Evolutionary conservation across 2,113 vertebrate genomes (phyloP).

Genomic region (Ciconia maguari): DNA sequence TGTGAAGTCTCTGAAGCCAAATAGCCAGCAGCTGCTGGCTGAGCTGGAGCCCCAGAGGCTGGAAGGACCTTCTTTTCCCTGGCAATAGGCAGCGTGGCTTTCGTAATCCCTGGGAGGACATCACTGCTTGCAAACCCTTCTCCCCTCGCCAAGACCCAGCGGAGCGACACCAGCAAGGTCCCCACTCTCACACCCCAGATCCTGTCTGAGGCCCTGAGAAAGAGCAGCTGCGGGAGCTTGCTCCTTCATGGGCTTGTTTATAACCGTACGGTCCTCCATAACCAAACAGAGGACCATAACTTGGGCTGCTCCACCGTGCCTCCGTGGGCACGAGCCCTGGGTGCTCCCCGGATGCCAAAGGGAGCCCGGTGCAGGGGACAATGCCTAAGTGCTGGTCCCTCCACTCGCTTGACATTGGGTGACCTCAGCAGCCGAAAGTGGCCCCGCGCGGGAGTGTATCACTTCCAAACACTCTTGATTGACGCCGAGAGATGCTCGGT

Average conservation of each 20-base stretch:
- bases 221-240: neutral
- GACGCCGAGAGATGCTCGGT: neutral
- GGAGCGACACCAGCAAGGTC: neutral
- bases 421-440: neutral
- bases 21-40: conserved; percentile 3
- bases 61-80: neutral
- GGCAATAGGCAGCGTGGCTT: neutral
- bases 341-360: neutral
- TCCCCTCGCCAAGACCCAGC: rapidly evolving
- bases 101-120: neutral
- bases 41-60: neutral
- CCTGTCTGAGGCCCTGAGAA: neutral
- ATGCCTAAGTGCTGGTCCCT: neutral
- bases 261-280: rapidly evolving
- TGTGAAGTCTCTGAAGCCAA: neutral
- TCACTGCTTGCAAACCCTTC: neutral
- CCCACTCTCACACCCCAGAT: neutral
- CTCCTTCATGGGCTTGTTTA: neutral
- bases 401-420: neutral
- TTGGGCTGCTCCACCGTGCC: neutral
- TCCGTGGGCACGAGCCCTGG: rapidly evolving
- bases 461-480: conserved; percentile 23
- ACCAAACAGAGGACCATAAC: neutral
- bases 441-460: rapidly evolving
- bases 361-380: neutral